These are phyloP conservation scores for Prinia subflava DNA, from an alignment of 2,113 vertebrate species.

Conservation along the genomic window DNA sequence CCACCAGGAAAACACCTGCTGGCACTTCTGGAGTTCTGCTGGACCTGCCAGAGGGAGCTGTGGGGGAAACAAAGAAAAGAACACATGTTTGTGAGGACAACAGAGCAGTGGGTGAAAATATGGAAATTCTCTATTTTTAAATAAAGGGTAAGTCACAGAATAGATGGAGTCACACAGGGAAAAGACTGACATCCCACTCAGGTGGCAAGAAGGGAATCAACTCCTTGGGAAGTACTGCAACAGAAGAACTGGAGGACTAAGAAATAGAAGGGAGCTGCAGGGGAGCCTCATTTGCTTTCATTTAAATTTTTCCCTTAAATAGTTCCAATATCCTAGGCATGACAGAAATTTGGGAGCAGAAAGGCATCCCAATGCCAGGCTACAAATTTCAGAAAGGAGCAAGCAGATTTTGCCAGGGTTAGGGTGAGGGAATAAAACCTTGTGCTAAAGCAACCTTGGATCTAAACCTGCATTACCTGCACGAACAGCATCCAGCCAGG, in stretches of 20 bases:
- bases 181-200: neutral
- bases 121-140: neutral
- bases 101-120: neutral
- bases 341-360: neutral
- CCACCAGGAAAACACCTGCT: neutral
- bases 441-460: neutral
- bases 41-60: neutral
- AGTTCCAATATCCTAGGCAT: neutral
- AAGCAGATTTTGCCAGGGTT: neutral
- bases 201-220: neutral
- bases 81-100: rapidly evolving
- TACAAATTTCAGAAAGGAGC: neutral
- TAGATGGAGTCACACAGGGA: neutral
- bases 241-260: neutral
- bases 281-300: neutral
- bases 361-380: neutral
- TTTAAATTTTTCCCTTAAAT: neutral
- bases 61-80: neutral
- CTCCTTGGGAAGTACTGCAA: neutral
- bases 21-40: neutral
- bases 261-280: neutral
- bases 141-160: neutral
- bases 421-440: neutral
- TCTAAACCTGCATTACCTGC: neutral
- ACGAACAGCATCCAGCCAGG: neutral